These are phyloP conservation scores for Tenthredo livida DNA, from an alignment of 2,888 invertebrate species.

Conservation along the genomic window DNA sequence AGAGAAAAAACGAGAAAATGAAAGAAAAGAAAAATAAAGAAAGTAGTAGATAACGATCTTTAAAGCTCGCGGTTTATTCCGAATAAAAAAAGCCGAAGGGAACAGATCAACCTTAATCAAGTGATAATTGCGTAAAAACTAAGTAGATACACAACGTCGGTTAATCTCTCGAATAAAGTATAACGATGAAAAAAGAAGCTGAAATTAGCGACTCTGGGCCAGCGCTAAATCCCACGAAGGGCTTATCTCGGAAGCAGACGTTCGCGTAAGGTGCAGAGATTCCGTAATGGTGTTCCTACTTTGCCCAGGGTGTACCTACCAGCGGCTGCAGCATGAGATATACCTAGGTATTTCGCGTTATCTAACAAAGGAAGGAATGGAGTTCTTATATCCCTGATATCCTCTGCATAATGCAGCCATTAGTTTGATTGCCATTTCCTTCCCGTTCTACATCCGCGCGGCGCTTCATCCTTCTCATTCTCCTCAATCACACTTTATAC, in stretches of 20 bases:
- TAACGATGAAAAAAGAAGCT: not conserved
- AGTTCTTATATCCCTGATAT: not conserved
- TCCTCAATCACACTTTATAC: constrained; percentile 15
- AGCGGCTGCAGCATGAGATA: not conserved
- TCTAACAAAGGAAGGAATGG: not conserved
- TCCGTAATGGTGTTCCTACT: not conserved
- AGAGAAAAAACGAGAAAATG: not conserved
- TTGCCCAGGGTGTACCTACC: not conserved
- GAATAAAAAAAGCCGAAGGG: not conserved
- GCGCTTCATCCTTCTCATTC: not conserved
- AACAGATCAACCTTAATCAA: not conserved
- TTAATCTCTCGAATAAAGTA: not conserved
- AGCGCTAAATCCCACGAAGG: not conserved
- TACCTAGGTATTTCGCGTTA: not conserved
- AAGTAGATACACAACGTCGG: constrained; percentile 10
- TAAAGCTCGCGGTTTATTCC: not conserved
- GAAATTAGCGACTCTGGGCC: not conserved
- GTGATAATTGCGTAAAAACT: not conserved
- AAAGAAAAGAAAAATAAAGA: not conserved
- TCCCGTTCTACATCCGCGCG: not conserved
- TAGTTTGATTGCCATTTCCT: constrained; percentile 24
- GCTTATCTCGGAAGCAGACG: not conserved
- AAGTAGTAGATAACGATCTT: not conserved
- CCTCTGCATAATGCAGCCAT: constrained; percentile 33
- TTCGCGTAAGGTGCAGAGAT: too few species aligned